Base-by-base conservation (phyloP, 1,140 invertebrate species). In the Thrips palmi region DNA sequence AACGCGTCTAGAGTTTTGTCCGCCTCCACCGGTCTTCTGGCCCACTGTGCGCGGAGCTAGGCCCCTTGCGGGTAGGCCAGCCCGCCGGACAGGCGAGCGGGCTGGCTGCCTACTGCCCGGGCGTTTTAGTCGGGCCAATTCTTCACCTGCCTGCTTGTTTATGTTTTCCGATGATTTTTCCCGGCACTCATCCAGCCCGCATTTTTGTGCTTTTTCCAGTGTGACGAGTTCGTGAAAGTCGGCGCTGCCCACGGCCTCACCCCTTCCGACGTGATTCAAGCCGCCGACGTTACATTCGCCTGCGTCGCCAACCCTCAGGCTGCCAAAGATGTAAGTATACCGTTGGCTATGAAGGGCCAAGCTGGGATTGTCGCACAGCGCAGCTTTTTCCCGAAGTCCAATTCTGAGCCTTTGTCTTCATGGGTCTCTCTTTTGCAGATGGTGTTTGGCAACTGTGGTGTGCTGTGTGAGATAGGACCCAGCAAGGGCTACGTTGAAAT, bases 391-490 rank as follows among this genome's bases (percentile, higher is more conserved):
- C 5, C 12, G 17, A 35, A 18, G 21, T 23, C 0, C 23, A 24
- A 14, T 41, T 34, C 22, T 10, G n/a, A n/a, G n/a, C n/a, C n/a
- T n/a, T n/a, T n/a, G n/a, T n/a, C n/a, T n/a, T n/a, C n/a, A n/a
- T n/a, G n/a, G n/a, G n/a, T 46, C 44, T 33, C 37, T 46, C 44
- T 50, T 47, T 64, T 68, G 27, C 54, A 88, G 84, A 78, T 94
- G 62, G 85, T 96, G 10, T 93, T 93, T 65, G 88, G 88, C 15
- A 94, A 94, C 52, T 92, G 85, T 52, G 92, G 91, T 2, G 85
- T 96, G 2, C 59, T 93, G 11, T 72, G 75, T 49, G 81, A 87
- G 45, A 80, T 84, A 36, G 67, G 71, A 6, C 56, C 67, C 1
- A 72, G 73, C 17, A 91, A 88, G 57, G 84, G 85, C 29, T 97